Evolutionary conservation across 2,113 vertebrate species (phyloP).

Genomic region (Geothlypis trichas): DNA sequence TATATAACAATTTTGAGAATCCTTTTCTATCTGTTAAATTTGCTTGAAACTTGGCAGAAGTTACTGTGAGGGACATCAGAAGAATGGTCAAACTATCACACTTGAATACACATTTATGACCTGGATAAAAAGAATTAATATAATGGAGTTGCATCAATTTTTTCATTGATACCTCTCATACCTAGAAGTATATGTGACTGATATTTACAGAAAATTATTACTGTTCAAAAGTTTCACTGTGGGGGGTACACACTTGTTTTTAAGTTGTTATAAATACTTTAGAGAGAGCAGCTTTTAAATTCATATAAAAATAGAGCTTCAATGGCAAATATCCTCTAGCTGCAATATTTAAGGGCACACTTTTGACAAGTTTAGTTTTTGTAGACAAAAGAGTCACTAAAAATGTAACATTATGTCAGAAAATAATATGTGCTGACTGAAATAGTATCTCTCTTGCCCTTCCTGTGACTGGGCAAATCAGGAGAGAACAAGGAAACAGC

Average conservation of each 20-base stretch:
- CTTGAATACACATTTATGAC: not conserved
- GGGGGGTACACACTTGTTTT: not conserved
- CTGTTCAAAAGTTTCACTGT: not conserved
- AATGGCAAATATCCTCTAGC: not conserved
- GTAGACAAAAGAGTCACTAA: not conserved
- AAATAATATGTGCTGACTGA: conserved; percentile 34
- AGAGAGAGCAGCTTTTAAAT: not conserved
- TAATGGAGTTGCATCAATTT: not conserved
- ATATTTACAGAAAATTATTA: not conserved
- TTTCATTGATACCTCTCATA: not conserved
- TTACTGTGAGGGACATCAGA: not conserved
- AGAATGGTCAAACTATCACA: not conserved
- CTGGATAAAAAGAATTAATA: not conserved
- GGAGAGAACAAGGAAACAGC: conserved; percentile 54
- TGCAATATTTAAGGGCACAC: not conserved
- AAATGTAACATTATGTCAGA: not conserved
- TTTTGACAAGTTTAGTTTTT: not conserved
- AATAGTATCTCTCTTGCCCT: conserved; percentile 47
- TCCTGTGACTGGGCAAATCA: conserved; percentile 37
- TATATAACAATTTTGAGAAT: not conserved
- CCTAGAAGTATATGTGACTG: not conserved
- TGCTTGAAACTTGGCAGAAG: not conserved
- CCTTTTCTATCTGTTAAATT: not conserved
- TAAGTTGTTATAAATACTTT: not conserved
- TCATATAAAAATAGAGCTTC: not conserved